Evolutionary conservation across 2,888 invertebrate genomes (phyloP), one percentile per base, ranked within the genome.

Genomic region (Ophioninae sp.): DNA sequence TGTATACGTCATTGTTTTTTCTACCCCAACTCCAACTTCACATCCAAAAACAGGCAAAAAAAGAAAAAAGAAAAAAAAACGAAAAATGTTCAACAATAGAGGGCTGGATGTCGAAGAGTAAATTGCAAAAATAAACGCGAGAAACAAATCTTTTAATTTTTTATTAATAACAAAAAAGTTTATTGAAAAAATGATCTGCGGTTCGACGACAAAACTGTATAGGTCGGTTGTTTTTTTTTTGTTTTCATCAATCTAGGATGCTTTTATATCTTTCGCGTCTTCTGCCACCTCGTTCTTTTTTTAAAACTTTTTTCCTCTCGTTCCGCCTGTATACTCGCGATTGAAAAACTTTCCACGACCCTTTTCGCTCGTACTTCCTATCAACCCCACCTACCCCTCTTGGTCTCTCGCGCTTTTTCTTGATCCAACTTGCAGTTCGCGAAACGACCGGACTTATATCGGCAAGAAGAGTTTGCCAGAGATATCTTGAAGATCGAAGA

Each of bases 321-420:
- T 73, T 74, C 17, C 2, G 75, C 81, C 81, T 68, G 61, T 77
- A 84, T 79, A 86, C 86, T 85, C 85, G 81, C 89, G 88, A 90
- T 90, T 90, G 90, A 90, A 90, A 90, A 90, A 90, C 89, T 90
- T 90, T 90, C 82, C 85, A 81, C 78, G 86, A 83, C 83, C 86
- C 78, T 56, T 74, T 13, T 44, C 22, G 20, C 68, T 51, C 51
- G 44, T 22, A 10, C 51, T 23, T 22, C 44, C 37, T 8, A 10
- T 23, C n/a, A 10, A 23, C 39, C 17, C 9, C 17, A 9, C 59
- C 9, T 10, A 30, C 5, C 30, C 82, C 73, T 51, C 51, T 13
- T 10, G 13, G 17, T 51, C 13, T 51, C 13, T 30, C 30, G 30
- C 30, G 30, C 30, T 51, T 17, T 5, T 17, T 17, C 10, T 61